phyloP scores from a whole-genome alignment of 2,888 invertebrate species.

The Cephus pulcher region DNA sequence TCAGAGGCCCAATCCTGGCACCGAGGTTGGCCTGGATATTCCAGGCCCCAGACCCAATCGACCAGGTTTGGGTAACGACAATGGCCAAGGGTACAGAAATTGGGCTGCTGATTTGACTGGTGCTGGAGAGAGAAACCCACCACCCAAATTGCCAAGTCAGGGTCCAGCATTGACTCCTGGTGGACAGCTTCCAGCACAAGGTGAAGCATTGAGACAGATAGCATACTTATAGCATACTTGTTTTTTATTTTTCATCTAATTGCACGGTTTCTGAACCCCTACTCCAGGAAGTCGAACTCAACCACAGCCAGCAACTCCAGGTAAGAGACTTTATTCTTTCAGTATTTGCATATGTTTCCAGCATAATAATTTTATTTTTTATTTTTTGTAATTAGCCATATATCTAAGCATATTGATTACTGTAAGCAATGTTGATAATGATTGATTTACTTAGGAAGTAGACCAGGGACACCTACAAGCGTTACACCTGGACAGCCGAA shows the following conservation, averaged over 20 bases:
- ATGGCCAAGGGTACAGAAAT: slow-evolving; percentile 50
- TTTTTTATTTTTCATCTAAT: not conserved
- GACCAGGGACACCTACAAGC: slow-evolving; percentile 19
- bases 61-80: slow-evolving; percentile 41
- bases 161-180: slow-evolving; percentile 39
- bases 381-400: not conserved
- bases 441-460: slow-evolving; percentile 15
- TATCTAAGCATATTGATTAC: not conserved
- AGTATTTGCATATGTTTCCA: not conserved
- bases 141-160: slow-evolving; percentile 42
- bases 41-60: slow-evolving; percentile 35
- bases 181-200: slow-evolving; percentile 23
- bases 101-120: slow-evolving; percentile 58
- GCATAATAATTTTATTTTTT: too few species aligned
- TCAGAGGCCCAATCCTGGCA: slow-evolving; percentile 54
- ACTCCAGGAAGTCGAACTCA: slow-evolving; percentile 2
- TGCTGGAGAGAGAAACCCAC: slow-evolving; percentile 46
- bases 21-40: slow-evolving; percentile 57
- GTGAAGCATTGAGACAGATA: not conserved
- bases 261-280: not conserved
- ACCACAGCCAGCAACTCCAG: not conserved
- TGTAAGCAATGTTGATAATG: not conserved
- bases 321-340: not conserved
- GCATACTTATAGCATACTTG: not conserved
- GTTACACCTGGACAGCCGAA: slow-evolving; percentile 16